Evolutionary conservation across 2,113 vertebrate genomes (phyloP).

Genomic region (Stigmatopora argus): DNA sequence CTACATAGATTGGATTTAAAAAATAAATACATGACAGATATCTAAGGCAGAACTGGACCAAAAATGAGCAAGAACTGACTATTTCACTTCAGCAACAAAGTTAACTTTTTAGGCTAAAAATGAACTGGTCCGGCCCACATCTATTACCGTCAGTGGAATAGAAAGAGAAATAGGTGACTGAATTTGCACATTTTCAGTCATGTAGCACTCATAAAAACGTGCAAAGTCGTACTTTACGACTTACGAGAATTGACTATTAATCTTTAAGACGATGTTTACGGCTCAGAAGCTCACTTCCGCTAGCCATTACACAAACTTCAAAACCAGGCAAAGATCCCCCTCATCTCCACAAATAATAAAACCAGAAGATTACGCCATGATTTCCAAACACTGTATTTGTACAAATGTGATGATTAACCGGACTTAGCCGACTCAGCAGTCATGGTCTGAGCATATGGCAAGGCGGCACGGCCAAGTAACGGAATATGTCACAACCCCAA

Average conservation of each 20-base stretch:
- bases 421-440: not conserved
- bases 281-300: not conserved
- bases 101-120: too few relatives aligned
- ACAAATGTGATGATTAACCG: not conserved
- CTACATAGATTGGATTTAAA: not conserved
- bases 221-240: not conserved
- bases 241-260: not conserved
- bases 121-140: too few relatives aligned
- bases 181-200: too few relatives aligned
- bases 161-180: not conserved
- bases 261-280: not conserved
- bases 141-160: not conserved
- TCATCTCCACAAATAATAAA: too few relatives aligned
- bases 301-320: too few relatives aligned
- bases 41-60: not conserved
- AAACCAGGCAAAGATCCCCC: too few relatives aligned
- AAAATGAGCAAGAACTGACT: too few relatives aligned
- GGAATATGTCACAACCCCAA: constrained; percentile 12
- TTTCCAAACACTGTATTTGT: not conserved
- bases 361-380: not conserved
- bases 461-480: constrained; percentile 8
- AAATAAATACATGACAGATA: not conserved
- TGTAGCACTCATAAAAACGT: not conserved
- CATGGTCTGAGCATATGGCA: constrained; percentile 13
- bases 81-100: too few relatives aligned